Conservation (phyloP, 2,888 invertebrate genomes). For the Epinotia ramella region DNA sequence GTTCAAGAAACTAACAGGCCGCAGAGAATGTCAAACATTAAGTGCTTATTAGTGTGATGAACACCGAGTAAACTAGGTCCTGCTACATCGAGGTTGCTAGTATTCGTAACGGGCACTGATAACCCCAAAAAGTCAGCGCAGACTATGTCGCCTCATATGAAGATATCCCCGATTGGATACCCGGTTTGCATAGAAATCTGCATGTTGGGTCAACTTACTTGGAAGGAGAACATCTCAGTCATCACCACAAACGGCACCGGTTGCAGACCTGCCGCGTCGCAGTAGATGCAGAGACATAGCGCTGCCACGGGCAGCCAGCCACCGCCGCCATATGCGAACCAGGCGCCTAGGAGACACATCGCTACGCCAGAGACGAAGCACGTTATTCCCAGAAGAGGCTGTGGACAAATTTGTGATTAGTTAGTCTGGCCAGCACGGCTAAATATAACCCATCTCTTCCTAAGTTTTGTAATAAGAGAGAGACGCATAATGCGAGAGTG, state of each 20-base stretch:
- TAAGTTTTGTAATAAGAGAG: too few species aligned
- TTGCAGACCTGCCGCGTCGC: slow-evolving; percentile 78
- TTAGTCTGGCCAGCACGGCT: too few species aligned
- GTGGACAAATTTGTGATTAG: slow-evolving; percentile 34
- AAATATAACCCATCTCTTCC: too few species aligned
- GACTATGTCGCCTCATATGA: too few species aligned
- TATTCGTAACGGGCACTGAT: too few species aligned
- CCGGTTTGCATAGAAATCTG: not conserved
- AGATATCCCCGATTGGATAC: not conserved
- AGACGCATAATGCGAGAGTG: too few species aligned
- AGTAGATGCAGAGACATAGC: slow-evolving; percentile 78
- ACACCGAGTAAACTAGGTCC: too few species aligned
- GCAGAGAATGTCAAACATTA: too few species aligned
- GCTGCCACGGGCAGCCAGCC: slow-evolving; percentile 74
- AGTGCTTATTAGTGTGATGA: too few species aligned
- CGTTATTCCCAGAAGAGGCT: slow-evolving; percentile 73
- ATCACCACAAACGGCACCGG: slow-evolving; percentile 80
- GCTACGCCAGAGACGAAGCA: slow-evolving; percentile 74
- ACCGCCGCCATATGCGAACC: slow-evolving; percentile 62
- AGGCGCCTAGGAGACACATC: slow-evolving; percentile 70
- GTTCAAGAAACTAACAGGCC: too few species aligned
- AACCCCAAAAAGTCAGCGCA: too few species aligned
- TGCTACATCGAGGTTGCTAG: too few species aligned
- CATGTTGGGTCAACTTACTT: slow-evolving; percentile 57
- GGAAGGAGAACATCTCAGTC: slow-evolving; percentile 81